A percentile compares a stretch with the other conserved stretches of the same genome.
Evolutionary conservation across 1,140 invertebrate species (phyloP).

Genomic region (Drosophila ironensis): DNA sequence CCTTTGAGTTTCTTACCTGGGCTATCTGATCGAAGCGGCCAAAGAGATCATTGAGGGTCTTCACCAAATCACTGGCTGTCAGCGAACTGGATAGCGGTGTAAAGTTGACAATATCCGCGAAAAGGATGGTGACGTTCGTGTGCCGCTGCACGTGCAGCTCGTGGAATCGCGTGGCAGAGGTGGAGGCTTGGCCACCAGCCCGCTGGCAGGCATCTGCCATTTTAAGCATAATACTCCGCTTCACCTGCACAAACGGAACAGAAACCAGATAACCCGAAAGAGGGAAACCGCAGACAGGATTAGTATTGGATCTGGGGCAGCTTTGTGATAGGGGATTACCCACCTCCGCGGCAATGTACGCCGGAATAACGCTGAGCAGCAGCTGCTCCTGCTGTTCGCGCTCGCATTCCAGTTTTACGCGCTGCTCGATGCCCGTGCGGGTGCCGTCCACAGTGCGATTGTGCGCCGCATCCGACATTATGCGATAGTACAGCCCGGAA

Average conservation of each 20-base stretch:
- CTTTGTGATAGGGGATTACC: neutral
- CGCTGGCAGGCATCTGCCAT: slow-evolving; percentile 94
- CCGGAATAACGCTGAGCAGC: slow-evolving; percentile 95
- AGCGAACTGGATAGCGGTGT: slow-evolving; percentile 96
- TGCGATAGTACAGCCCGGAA: slow-evolving; percentile 93
- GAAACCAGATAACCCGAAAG: neutral
- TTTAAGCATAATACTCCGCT: slow-evolving; percentile 95
- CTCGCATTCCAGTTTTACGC: slow-evolving; percentile 95
- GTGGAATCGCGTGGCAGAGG: slow-evolving; percentile 94
- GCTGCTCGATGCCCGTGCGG: slow-evolving; percentile 93
- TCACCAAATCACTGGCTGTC: slow-evolving; percentile 96
- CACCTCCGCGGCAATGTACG: slow-evolving; percentile 85
- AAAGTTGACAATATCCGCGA: slow-evolving; percentile 99
- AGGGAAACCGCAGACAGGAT: neutral
- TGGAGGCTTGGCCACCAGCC: slow-evolving; percentile 85
- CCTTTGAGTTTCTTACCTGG: slow-evolving; percentile 90
- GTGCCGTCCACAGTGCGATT: slow-evolving; percentile 93
- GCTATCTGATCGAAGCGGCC: slow-evolving; percentile 98
- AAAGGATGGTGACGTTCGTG: slow-evolving; percentile 98
- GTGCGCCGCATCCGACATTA: slow-evolving; percentile 92
- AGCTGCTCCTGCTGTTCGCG: slow-evolving; percentile 95
- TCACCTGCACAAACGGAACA: slow-evolving; percentile 88
- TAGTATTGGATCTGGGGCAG: neutral
- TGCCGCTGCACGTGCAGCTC: slow-evolving; percentile 99
- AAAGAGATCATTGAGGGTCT: slow-evolving; percentile 97